These are phyloP conservation scores for Zeuzera pyrina DNA, from an alignment of 2,888 invertebrate genomes.

Conservation along the genomic window DNA sequence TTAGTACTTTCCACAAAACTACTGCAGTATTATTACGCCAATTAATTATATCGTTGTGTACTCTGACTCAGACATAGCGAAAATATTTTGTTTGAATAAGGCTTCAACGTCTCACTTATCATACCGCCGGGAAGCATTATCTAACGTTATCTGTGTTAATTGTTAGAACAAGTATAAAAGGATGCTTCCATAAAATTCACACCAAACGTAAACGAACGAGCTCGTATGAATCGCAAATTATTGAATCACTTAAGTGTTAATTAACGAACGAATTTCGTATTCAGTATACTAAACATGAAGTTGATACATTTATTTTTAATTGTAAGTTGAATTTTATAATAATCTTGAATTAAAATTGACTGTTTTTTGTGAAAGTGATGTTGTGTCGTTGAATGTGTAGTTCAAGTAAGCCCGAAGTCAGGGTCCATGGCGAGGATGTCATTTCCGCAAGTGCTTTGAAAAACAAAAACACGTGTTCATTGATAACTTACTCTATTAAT, in stretches of 20 bases:
- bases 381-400: too few relatives aligned
- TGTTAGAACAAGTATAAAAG: constrained; percentile 54
- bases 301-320: constrained; percentile 45
- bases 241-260: constrained; percentile 24
- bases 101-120: constrained; percentile 35
- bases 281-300: constrained; percentile 45
- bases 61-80: constrained; percentile 60
- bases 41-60: constrained; percentile 30
- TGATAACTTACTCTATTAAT: too few relatives aligned
- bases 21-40: constrained; percentile 25
- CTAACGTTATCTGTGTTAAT: constrained; percentile 62
- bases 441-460: too few relatives aligned
- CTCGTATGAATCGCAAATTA: constrained; percentile 50
- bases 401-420: too few relatives aligned
- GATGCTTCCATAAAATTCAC: constrained; percentile 27
- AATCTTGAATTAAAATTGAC: too few relatives aligned
- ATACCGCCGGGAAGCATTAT: constrained; percentile 56
- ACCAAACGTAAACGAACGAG: constrained; percentile 58
- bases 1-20: constrained; percentile 26
- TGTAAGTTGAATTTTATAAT: constrained; percentile 57
- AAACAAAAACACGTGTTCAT: too few relatives aligned
- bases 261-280: constrained; percentile 58
- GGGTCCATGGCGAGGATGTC: too few relatives aligned
- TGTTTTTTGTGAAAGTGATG: too few relatives aligned
- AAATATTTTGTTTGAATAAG: constrained; percentile 60